Conservation (phyloP, 1,140 invertebrate species). For the Maconellicoccus hirsutus region DNA sequence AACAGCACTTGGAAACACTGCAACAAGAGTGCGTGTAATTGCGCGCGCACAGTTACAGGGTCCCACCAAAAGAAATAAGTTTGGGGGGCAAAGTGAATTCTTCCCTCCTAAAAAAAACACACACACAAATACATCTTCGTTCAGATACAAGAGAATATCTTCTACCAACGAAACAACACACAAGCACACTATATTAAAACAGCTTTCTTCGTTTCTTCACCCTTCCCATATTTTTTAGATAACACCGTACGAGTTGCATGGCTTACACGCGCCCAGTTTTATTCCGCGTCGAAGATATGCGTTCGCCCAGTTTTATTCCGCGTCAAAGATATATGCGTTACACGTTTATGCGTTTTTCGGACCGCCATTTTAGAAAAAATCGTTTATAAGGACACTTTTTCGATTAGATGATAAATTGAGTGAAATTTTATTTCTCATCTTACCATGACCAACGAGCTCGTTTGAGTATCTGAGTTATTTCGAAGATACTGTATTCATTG, state of each 20-base stretch:
- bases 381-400: neutral
- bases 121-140: neutral
- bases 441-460: too few species aligned
- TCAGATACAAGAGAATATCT: neutral
- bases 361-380: neutral
- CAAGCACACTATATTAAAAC: neutral
- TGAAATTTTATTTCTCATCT: too few species aligned
- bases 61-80: neutral
- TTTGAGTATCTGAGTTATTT: neutral
- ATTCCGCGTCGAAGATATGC: slow-evolving; percentile 1
- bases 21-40: neutral
- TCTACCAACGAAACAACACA: neutral
- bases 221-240: neutral
- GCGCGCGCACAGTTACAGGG: neutral
- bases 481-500: neutral
- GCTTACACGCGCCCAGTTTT: slow-evolving; percentile 2
- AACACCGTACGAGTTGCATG: slow-evolving; percentile 1
- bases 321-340: neutral
- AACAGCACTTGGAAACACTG: neutral
- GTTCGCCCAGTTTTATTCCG: slow-evolving; percentile 2
- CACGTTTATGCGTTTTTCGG: neutral
- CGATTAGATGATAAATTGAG: too few species aligned
- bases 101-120: neutral
- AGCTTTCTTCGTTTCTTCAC: neutral
- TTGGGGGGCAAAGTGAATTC: neutral